Base-by-base conservation (phyloP, 2,797 vertebrate genomes). In the Triplophysa yarkandensis region DNA sequence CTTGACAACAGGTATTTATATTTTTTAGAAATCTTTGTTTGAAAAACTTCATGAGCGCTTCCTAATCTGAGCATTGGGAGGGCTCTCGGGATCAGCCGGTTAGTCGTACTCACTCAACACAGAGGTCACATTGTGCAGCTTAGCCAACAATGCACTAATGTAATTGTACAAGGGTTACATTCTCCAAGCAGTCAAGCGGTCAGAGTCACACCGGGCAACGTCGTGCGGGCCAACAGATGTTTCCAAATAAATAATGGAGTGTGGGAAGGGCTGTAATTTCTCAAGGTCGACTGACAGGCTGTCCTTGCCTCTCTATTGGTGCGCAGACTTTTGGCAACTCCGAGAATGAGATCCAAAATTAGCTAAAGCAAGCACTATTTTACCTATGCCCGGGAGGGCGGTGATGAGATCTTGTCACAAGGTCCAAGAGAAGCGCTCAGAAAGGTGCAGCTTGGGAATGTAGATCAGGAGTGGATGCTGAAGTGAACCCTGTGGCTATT, bases 401-500 rank as follows among this genome's bases (percentile, higher is more conserved):
- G 78, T 21, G 77, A 86, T 85, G 67, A 87, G 82, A 83, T 69
- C 75, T 57, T 74, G 80, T 87, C 87, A 88, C 79, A 85, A 72
- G 84, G 83, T 77, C 71, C 74, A 71, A 32, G 74, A 83, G 81
- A 73, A 67, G 30, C 36, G 44, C 77, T 83, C 76, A 79, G 83
- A 71, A 76, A 61, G 67, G 55, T 79, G 79, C 48, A 68, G 27
- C 34, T 30, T 11, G n/a, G 77, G 68, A 48, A 81, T 74, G 60
- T 39, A 65, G 76, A 77, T 69, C 69, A 71, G 34, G 71, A 78
- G 76, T 74, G 79, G 54, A 71, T 54, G 80, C 78, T 77, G 76
- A 82, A 85, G 78, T 76, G 79, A 84, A 75, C 69, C 64, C 77
- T 69, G 21, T 46, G 73, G 76, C 87, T 89, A 89, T 89, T 89